These are phyloP conservation scores for Willisornis vidua DNA, from an alignment of 2,113 vertebrate species.

Conservation along the genomic window DNA sequence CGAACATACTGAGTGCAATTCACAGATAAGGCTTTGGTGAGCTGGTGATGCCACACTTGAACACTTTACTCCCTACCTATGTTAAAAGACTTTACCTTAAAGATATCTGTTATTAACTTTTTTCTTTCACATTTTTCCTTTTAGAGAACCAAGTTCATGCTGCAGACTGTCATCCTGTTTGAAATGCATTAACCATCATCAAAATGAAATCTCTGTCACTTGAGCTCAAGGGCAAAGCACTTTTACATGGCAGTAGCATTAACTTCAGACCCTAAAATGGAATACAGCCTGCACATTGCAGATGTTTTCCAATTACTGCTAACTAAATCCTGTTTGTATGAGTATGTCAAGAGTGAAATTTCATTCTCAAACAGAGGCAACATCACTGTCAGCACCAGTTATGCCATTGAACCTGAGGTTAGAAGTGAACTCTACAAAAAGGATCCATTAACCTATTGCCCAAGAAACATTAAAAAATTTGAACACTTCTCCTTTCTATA, in stretches of 20 bases:
- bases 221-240: neutral
- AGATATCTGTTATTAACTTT: neutral
- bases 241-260: neutral
- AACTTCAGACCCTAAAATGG: neutral
- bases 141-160: neutral
- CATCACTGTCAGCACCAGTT: neutral
- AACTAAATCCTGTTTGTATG: neutral
- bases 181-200: neutral
- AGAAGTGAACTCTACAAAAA: neutral
- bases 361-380: fast-evolving
- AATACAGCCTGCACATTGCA: neutral
- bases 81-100: neutral
- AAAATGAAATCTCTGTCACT: neutral
- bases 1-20: neutral
- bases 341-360: neutral
- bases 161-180: neutral
- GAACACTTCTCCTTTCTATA: fast-evolving
- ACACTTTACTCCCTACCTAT: neutral
- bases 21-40: neutral
- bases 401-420: neutral
- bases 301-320: neutral
- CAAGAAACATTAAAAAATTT: neutral
- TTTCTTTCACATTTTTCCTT: too few species aligned
- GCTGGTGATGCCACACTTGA: neutral
- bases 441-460: neutral